These are phyloP conservation scores for Oncorhynchus nerka DNA, from an alignment of 2,113 vertebrate species.

Conservation along the genomic window DNA sequence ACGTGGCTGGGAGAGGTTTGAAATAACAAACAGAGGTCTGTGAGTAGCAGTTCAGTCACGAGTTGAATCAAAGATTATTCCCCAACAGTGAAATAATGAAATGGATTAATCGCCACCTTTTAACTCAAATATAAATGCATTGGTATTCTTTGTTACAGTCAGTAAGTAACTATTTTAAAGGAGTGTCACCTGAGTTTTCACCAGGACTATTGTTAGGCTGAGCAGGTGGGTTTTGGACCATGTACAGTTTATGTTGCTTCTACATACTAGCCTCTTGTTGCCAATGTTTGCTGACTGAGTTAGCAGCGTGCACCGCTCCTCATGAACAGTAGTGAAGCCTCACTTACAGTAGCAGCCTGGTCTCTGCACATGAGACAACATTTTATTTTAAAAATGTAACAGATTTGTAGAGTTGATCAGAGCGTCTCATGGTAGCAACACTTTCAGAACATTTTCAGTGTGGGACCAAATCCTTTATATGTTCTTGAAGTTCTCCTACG, in stretches of 20 bases:
- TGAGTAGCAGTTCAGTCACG: no score
- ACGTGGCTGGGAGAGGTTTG: no score
- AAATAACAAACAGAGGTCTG: no score
- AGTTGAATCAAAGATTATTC: no score
- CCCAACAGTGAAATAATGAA: no score
- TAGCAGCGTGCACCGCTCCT: slow-evolving; percentile 5
- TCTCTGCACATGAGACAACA: neutral
- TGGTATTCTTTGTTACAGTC: neutral
- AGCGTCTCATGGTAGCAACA: neutral
- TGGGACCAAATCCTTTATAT: neutral
- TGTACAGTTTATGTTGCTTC: neutral
- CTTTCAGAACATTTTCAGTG: neutral
- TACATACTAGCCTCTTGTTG: slow-evolving; percentile 4
- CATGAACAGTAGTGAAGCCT: neutral
- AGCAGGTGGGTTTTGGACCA: neutral
- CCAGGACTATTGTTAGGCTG: neutral
- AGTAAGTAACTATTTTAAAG: no score
- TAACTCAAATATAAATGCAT: neutral
- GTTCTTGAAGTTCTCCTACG: neutral
- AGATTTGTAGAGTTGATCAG: neutral
- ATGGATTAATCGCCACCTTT: neutral
- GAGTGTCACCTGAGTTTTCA: neutral
- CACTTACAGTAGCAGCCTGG: neutral
- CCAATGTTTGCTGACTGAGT: slow-evolving; percentile 20
- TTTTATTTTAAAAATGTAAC: neutral